Conservation (phyloP, 2,113 vertebrate species). For the Hemiprocne comata region DNA sequence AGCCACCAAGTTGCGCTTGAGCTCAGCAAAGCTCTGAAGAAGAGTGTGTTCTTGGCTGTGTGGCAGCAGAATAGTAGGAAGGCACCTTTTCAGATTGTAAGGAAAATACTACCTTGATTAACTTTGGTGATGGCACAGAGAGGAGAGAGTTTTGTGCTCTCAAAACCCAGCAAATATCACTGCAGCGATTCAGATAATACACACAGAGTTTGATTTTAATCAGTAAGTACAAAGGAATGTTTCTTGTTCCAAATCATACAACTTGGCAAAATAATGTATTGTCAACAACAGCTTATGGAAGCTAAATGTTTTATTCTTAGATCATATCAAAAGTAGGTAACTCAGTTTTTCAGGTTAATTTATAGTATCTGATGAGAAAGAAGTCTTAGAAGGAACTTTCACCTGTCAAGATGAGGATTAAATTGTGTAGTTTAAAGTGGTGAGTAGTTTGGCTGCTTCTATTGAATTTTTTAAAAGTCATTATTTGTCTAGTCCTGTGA, state of each 20-base stretch:
- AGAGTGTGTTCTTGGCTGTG: not conserved
- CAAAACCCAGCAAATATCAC: not conserved
- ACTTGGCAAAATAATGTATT: not conserved
- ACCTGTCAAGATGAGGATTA: not conserved
- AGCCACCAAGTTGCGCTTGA: not conserved
- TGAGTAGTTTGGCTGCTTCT: not conserved
- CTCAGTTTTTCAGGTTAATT: not conserved
- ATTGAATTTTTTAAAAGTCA: not conserved
- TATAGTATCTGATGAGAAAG: not conserved
- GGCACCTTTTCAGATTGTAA: not conserved
- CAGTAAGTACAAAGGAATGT: not conserved
- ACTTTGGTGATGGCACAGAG: not conserved
- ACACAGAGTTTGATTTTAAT: not conserved
- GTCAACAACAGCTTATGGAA: not conserved
- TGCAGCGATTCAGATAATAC: not conserved
- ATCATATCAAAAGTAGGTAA: not conserved
- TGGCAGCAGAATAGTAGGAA: not conserved
- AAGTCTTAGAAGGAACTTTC: not conserved
- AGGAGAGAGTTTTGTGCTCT: not conserved
- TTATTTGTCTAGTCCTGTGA: not conserved
- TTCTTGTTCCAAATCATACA: not conserved
- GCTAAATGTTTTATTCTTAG: not conserved
- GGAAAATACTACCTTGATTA: not conserved
- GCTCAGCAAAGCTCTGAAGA: not conserved
- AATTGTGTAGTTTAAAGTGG: not conserved